Base-by-base conservation (phyloP, 2,888 invertebrate genomes). In the Tachina fera region DNA sequence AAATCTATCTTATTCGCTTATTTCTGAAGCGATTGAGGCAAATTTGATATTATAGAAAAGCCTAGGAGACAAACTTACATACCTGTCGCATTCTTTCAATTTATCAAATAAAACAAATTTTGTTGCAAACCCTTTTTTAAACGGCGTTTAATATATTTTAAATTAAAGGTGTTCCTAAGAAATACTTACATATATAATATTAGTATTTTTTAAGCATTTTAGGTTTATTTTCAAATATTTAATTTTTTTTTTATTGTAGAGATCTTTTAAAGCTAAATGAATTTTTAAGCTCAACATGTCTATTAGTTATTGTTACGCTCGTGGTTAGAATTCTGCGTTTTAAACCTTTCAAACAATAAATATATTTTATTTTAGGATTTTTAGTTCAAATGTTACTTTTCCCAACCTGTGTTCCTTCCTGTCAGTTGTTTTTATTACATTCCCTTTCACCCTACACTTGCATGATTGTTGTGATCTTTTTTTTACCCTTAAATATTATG, bases 401-500 rank as follows among this genome's bases (percentile, higher is more conserved):
- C 5, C 22, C 14, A 49, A 4, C 19, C 53, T 19, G 53, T 13
- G 1, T 14, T 16, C n/a, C n/a, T n/a, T 31, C 31, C 11, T 39
- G 6, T 60, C 53, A 6, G 49, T 51, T 74, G 4, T 45, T 49
- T 45, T 72, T 61, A 8, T 61, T 58, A 14, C 74, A 39, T 14
- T 19, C 67, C 53, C 31, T 49, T 13, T 16, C 19, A 45, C 49
- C 39, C 19, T 39, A 63, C 53, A 68, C 72, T 75, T 82, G 47
- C 65, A 68, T 84, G 67, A 60, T 51, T 87, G 51, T 78, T 47
- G 79, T 75, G 39, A 39, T 39, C 1, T 39, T 75, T 61, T 83
- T 77, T 84, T 53, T 75, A 13, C 71, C 43, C 65, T 81, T 78
- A 84, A 80, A 74, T 86, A 79, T 75, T 82, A 77, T 72, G 53